Evolutionary conservation across 92 coral and sea anemone genomes (phyloP), one percentile per base, ranked within the genome.

Genomic region (Siderastrea radians): DNA sequence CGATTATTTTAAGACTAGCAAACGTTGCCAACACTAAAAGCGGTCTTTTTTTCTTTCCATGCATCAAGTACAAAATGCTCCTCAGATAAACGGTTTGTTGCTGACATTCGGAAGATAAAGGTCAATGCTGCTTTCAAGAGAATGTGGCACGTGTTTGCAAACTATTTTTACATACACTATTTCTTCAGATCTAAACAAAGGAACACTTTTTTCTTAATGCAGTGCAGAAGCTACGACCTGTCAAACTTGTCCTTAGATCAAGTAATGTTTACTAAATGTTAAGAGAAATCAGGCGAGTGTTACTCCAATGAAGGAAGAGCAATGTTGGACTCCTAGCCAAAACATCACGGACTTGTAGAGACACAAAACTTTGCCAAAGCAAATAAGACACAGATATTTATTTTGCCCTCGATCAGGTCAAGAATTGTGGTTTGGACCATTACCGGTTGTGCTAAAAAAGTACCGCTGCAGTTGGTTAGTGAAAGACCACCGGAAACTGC

Each of bases 401-500:
- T 67, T 64, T 60, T 68, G n/a, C 81, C 84, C 77, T 45, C 76
- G 68, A 70, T 68, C 67, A 70, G 77, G 65, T 17, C 52, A 58
- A 9, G 44, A 82, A 10, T 55, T 58, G 78, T 71, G 68, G 86
- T 45, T 82, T 71, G 54, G 68, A 48, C 71, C 49, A 17, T 70
- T 57, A 70, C 57, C 66, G 57, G 48, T 49, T 19, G 13, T 61
- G 70, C 54, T 71, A 50, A 69, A 71, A 79, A 57, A 70, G 65
- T 11, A 15, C 53, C 46, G 45, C 45, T 72, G 66, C 13, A 47
- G 44, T 55, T 45, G 16, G 57, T 71, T 46, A 59, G 55, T 38
- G 68, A 82, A 82, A 70, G 69, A 68, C 65, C 53, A 15, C 86
- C 78, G 86, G 78, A 55, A 80, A 59, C 75, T 45, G 16, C 66